These are phyloP conservation scores for Oreortyx pictus DNA, from an alignment of 2,797 vertebrate species.

Conservation along the genomic window DNA sequence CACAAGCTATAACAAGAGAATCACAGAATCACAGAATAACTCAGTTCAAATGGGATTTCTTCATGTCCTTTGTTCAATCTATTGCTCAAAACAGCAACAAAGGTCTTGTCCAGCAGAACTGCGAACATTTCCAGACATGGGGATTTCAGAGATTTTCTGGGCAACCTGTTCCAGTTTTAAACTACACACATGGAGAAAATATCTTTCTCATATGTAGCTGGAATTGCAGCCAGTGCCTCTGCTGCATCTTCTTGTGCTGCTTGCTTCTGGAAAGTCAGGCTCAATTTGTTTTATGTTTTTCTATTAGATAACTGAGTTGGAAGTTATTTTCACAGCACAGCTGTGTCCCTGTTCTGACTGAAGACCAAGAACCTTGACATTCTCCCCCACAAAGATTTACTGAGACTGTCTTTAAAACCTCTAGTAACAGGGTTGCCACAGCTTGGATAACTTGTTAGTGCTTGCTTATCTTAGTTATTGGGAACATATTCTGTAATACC, in stretches of 20 bases:
- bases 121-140: neutral
- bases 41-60: neutral
- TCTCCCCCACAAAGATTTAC: neutral
- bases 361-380: neutral
- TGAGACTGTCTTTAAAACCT: neutral
- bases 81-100: neutral
- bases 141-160: neutral
- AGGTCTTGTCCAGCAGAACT: neutral
- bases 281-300: neutral
- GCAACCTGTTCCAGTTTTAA: accelerated
- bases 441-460: neutral
- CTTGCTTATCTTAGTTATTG: neutral
- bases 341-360: neutral
- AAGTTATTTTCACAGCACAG: neutral
- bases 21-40: neutral
- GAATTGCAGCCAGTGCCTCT: neutral
- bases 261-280: neutral
- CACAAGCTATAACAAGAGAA: neutral
- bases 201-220: neutral
- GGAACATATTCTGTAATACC: neutral
- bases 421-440: neutral
- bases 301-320: neutral
- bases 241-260: neutral
- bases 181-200: neutral
- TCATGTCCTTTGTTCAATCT: neutral